Conservation (phyloP, 1,140 invertebrate genomes). For the Dinothrombium tinctorium region DNA sequence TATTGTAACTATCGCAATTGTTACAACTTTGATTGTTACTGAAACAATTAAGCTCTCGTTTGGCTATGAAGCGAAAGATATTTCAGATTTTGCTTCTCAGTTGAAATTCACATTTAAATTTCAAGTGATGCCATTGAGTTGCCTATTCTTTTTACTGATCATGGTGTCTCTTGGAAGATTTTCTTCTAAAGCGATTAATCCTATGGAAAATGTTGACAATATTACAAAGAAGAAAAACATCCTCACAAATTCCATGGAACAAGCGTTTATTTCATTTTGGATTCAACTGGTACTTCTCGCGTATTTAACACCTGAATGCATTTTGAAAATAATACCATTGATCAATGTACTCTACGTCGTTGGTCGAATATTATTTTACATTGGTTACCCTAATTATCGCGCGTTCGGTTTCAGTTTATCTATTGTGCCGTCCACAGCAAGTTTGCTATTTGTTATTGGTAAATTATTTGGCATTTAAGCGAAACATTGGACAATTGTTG, state of each 20-base stretch:
- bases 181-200: background rate
- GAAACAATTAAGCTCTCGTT: too few relatives aligned
- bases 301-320: background rate
- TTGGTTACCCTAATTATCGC: constrained; percentile 7
- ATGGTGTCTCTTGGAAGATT: background rate
- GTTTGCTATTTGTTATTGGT: too few relatives aligned
- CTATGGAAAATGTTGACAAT: background rate
- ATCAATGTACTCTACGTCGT: constrained; percentile 5
- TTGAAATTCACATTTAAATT: too few relatives aligned
- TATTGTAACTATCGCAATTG: too few relatives aligned
- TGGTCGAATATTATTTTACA: constrained; percentile 4
- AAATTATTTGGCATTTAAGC: too few relatives aligned
- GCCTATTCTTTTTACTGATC: too few relatives aligned
- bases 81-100: too few relatives aligned
- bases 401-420: constrained; percentile 5
- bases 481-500: too few relatives aligned
- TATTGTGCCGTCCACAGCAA: too few relatives aligned
- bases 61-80: too few relatives aligned
- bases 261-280: background rate
- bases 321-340: constrained; percentile 5
- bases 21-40: too few relatives aligned
- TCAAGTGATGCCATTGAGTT: too few relatives aligned
- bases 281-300: constrained; percentile 1
- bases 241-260: constrained; percentile 6
- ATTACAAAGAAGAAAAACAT: background rate